Evolutionary conservation across 2,888 invertebrate species (phyloP), one percentile per base, ranked within the genome.

Genomic region (Cataglyphis cursor): DNA sequence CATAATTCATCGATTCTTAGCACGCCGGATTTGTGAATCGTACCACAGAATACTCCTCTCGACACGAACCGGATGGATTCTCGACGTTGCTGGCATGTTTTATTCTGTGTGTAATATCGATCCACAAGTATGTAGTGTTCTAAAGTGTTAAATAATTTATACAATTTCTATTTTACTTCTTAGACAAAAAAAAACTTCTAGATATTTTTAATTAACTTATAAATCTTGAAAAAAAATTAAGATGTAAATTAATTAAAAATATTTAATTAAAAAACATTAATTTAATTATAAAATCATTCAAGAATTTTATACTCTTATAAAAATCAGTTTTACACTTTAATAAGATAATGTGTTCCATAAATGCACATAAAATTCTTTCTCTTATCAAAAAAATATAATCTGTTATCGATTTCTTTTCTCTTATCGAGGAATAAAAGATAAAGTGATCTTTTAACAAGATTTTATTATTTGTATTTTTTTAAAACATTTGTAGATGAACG

Each of bases 1-100:
- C 59, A 80, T 80, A 80, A 80, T 80, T 80, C 73, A 73, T 72
- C 73, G 59, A 80, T 80, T 80, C 78, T 80, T 80, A 80, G 78
- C 73, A 78, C 73, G 31, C 31, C 31, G 78, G 44, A 78, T 78
- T 78, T 70, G 70, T 35, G 35, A 70, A 54, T 70, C 57, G 18
- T n/a, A 8, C 73, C 73, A 24, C 73, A 80, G 54, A 78, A 80
- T 61, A 80, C 44, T 61, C 31, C 57, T 59, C 73, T 24, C 73
- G 12, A 59, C 35, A 72, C 44, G 18, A 59, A 66, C 15, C n/a
- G 28, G 24, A 59, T 44, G 57, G 51, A 24, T 59, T 35, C 35
- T 80, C 44, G 31, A 31, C 15, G 28, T 8, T n/a, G 24, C n/a
- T 44, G n/a, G 15, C n/a, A 28, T 15, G 41, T 38, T 35, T 72